A percentile compares a stretch with the other conserved stretches of the same genome.
Conservation (phyloP, 2,888 invertebrate species). For the Hartigia nigra region DNA sequence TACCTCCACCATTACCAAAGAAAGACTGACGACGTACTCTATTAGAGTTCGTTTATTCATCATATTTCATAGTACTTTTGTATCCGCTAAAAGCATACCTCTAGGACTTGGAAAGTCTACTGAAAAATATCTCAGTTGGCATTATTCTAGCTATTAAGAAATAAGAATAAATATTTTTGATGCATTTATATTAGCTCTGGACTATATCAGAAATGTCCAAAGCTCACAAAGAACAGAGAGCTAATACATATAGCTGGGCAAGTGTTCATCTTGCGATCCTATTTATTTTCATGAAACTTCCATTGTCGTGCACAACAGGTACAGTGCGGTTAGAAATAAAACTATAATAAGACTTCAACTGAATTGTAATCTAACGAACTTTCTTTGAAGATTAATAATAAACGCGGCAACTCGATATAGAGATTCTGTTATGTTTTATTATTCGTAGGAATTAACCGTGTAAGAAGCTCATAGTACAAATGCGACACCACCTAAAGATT, state of each 20-base stretch:
- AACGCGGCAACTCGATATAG: neutral
- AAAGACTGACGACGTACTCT: constrained; percentile 49
- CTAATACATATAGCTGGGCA: neutral
- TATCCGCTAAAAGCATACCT: neutral
- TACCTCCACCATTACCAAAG: constrained; percentile 70
- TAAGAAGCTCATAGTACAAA: neutral
- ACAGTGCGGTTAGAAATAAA: neutral
- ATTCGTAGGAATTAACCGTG: neutral
- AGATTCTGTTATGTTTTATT: neutral
- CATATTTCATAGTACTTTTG: constrained; percentile 4
- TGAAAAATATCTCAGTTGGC: neutral
- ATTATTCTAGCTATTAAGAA: neutral
- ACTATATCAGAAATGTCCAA: neutral
- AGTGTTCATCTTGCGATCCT: neutral
- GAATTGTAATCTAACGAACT: neutral
- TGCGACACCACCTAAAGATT: neutral
- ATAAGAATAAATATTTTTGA: neutral
- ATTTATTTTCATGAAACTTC: neutral
- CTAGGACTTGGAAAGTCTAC: neutral
- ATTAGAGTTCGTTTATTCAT: neutral
- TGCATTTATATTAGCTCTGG: neutral
- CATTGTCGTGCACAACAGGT: neutral
- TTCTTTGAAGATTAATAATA: neutral
- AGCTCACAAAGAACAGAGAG: neutral
- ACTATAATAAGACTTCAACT: neutral